Evolutionary conservation across 2,113 vertebrate genomes (phyloP), one percentile per base, ranked within the genome.

Genomic region (Microcebus tavaratra): DNA sequence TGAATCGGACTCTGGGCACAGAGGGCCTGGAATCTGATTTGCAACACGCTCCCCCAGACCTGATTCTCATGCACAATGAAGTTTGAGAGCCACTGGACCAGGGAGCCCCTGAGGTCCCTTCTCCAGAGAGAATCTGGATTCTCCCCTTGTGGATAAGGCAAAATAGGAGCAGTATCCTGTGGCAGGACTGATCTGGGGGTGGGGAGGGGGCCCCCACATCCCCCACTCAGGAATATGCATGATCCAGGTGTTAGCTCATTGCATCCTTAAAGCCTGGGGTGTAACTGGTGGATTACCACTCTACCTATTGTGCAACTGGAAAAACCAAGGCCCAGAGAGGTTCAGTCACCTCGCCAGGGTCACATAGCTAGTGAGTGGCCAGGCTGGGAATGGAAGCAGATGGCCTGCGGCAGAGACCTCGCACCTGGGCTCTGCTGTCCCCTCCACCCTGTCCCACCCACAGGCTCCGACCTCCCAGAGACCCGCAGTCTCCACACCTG

Each of bases 191-290:
- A 42, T 0, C 3, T 36, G 4, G 36, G 2, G n/a, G 59, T 7
- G 2, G 2, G 0, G 55, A 27, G 45, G 53, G 70, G 17, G 5
- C 53, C 53, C 34, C 73, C 61, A 45, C 29, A 21, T 11, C 0
- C 1, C 15, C 27, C 39, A 29, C 34, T 73, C 65, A 34, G 31
- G 45, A n/a, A 25, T 2, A 31, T 0, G 31, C 11, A 5, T 4
- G 31, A 63, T 17, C 0, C 15, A 11, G 45, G 20, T 13, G 57
- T 80, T 14, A 82, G 73, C 42, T 50, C 57, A 5, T 27, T 88
- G 10, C 1, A 13, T 79, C 31, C 42, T 29, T 34, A 29, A 0
- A 29, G 68, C 48, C 82, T 36, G 57, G 18, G 50, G 31, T 18
- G 39, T 39, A 18, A 25, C 12, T 13, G 12, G 29, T 9, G 34